Evolutionary conservation across 2,888 invertebrate genomes (phyloP).

Genomic region (Leistus spinibarbis): DNA sequence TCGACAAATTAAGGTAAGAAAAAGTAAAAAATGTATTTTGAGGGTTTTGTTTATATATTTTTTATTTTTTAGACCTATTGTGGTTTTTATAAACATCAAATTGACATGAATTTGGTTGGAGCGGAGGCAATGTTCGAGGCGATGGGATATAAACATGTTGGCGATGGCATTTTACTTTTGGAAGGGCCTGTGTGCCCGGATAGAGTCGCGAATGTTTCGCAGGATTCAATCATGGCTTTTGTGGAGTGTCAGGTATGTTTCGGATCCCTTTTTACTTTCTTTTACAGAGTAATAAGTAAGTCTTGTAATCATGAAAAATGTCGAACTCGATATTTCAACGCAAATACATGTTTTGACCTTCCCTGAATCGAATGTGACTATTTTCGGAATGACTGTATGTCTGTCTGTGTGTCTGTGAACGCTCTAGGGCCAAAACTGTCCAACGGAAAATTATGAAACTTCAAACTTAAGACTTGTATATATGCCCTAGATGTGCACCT

Average conservation of each 20-base stretch:
- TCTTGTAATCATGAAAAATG: no score
- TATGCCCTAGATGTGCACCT: no score
- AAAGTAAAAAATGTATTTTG: neutral
- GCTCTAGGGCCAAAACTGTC: no score
- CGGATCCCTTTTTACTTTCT: neutral
- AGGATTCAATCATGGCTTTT: slow-evolving; percentile 84
- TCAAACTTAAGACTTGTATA: no score
- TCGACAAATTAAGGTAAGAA: slow-evolving; percentile 73
- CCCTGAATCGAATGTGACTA: no score
- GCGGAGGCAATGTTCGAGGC: slow-evolving; percentile 78
- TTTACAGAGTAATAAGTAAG: neutral
- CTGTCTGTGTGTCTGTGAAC: no score
- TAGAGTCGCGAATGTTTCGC: slow-evolving; percentile 76
- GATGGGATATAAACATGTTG: slow-evolving; percentile 78
- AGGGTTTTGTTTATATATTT: slow-evolving; percentile 16
- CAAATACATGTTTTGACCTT: no score
- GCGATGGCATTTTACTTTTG: slow-evolving; percentile 65
- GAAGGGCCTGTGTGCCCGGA: slow-evolving; percentile 83
- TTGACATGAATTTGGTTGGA: slow-evolving; percentile 78
- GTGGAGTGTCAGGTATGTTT: slow-evolving; percentile 80
- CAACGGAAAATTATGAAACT: no score
- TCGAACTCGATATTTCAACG: no score
- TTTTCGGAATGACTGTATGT: no score
- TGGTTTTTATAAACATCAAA: slow-evolving; percentile 87
- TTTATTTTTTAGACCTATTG: slow-evolving; percentile 71